Evolutionary conservation across 2,113 vertebrate genomes (phyloP), one percentile per base, ranked within the genome.

Genomic region (Triplophysa tibetana): DNA sequence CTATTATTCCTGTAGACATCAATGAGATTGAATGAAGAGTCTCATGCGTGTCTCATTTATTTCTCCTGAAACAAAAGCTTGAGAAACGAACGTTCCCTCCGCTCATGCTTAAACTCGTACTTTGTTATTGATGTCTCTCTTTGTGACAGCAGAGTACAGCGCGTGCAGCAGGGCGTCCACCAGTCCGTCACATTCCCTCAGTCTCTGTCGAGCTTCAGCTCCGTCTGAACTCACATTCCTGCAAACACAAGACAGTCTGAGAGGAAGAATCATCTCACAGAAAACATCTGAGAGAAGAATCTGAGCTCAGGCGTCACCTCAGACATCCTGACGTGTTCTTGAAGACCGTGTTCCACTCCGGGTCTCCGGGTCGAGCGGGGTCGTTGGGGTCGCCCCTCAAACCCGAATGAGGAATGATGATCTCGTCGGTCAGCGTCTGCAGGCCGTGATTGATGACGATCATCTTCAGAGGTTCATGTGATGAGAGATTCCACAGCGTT

Each of bases 141-240:
- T 97, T 89, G 95, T 88, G 76, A 98, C 94, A 0, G 97, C 97
- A 8, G 96, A 98, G 85, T 96, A 97, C 16, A 99, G 89, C 4
- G 96, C 96, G 0, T 98, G 96, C 11, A 99, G 92, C 3, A 99
- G 95, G 0, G 97, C 97, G 0, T 98, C 96, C 90, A 99, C 97
- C 79, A 99, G 87, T 17, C 97, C 97, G 45, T 97, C 95, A 7
- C 97, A 98, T 78, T 98, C 96, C 0, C 97, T 93, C 62, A 99
- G 90, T 67, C 96, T 93, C 84, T 97, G 92, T 21, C 97, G 95
- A 41, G 97, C 97, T 82, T 98, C 97, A 0, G 96, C 94, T 1
- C 97, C 97, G 24, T 99, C 97, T 0, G 97, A 99, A 86, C 97
- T 99, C 62, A 98, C 96, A 0, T 99, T 99, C 92, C 97, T 99